These are phyloP conservation scores for Dendroctonus valens DNA, from an alignment of 1,140 invertebrate species.

Conservation along the genomic window DNA sequence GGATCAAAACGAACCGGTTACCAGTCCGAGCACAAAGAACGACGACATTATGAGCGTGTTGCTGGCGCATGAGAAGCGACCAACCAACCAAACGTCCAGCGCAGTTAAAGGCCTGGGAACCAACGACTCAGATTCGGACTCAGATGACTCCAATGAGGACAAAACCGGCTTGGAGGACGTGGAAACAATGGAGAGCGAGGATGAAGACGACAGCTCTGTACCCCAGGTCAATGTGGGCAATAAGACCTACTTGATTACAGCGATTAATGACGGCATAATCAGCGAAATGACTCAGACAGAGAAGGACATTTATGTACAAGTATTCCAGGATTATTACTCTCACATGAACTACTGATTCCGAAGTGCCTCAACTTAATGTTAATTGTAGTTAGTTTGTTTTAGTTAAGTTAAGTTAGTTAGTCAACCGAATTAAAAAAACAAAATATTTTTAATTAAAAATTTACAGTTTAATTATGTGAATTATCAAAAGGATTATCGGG, in stretches of 20 bases:
- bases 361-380: too few species aligned
- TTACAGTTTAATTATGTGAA: too few species aligned
- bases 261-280: constrained; percentile 81
- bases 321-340: constrained; percentile 91
- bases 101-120: constrained; percentile 57
- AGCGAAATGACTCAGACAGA: constrained; percentile 88
- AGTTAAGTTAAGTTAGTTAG: too few species aligned
- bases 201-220: constrained; percentile 81
- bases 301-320: constrained; percentile 91
- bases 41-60: constrained; percentile 92
- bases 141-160: constrained; percentile 64
- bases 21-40: constrained; percentile 60
- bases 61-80: constrained; percentile 84
- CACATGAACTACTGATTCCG: constrained; percentile 67
- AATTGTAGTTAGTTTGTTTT: too few species aligned
- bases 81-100: constrained; percentile 56
- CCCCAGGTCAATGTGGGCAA: constrained; percentile 81
- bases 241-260: constrained; percentile 73
- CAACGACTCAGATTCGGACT: constrained; percentile 74
- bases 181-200: constrained; percentile 65
- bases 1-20: constrained; percentile 51
- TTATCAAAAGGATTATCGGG: too few species aligned
- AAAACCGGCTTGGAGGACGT: constrained; percentile 60
- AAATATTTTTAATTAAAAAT: too few species aligned
- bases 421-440: too few species aligned